Conservation (phyloP, 2,113 vertebrate genomes). For the Bostrychus sinensis region DNA sequence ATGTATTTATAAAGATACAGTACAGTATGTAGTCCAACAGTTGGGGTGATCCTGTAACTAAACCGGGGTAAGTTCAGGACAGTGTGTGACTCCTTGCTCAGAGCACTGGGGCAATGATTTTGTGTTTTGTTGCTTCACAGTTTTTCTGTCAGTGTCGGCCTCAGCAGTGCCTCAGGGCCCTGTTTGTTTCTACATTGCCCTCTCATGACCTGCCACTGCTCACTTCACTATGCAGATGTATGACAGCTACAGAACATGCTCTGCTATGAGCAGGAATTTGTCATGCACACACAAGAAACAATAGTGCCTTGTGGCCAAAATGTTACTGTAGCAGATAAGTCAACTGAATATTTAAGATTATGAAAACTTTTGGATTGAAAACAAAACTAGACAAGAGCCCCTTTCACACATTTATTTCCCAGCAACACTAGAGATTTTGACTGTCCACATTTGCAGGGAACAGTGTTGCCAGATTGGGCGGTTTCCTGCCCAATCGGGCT, state of each 20-base stretch:
- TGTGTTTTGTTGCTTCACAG: constrained; percentile 35
- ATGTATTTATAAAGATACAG: constrained; percentile 1
- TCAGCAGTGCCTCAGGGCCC: constrained; percentile 39
- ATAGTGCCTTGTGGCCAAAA: constrained; percentile 5
- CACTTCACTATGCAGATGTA: constrained; percentile 19
- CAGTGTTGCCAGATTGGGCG: no score
- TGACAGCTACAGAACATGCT: constrained; percentile 35
- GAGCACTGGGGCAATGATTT: constrained; percentile 31
- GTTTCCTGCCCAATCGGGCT: no score
- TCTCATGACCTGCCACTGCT: constrained; percentile 57
- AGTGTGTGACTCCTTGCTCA: constrained; percentile 43
- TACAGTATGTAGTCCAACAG: background rate
- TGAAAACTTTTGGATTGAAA: constrained; percentile 4
- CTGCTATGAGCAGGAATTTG: background rate
- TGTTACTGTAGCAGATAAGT: background rate
- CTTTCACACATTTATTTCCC: background rate
- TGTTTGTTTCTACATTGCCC: constrained; percentile 41
- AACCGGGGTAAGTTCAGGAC: constrained; percentile 32
- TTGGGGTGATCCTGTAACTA: constrained; percentile 18
- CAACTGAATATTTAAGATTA: constrained; percentile 8
- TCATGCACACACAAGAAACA: constrained; percentile 3
- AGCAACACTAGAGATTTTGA: no score
- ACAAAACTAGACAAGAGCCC: background rate
- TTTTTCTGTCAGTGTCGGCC: constrained; percentile 52
- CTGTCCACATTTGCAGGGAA: no score